A percentile compares a stretch with the other conserved stretches of the same genome.
These are phyloP conservation scores for Drosophila sp. DNA, from an alignment of 1,140 invertebrate species.

Conservation along the genomic window DNA sequence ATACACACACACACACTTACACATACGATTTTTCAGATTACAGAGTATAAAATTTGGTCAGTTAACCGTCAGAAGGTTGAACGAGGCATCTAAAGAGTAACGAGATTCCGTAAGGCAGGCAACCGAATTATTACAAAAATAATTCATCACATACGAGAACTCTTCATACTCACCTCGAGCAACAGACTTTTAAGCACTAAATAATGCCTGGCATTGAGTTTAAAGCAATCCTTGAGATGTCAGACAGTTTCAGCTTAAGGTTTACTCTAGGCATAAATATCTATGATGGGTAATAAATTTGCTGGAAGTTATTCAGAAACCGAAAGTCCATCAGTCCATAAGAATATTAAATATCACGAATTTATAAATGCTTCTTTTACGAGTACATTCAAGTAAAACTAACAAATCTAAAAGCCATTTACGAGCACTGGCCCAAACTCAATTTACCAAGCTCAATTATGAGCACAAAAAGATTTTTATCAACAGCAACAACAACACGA, in stretches of 20 bases:
- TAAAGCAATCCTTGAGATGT: constrained; percentile 9
- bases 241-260: constrained; percentile 9
- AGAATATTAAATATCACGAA: constrained; percentile 55
- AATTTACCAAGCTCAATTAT: constrained; percentile 58
- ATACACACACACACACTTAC: constrained; percentile 5
- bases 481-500: constrained; percentile 28
- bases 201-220: not conserved
- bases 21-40: constrained; percentile 1
- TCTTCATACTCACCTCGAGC: not conserved
- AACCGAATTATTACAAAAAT: constrained; percentile 4
- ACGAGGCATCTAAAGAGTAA: not conserved
- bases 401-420: constrained; percentile 51
- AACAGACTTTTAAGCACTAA: not conserved
- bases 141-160: constrained; percentile 15
- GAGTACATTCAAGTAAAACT: constrained; percentile 30
- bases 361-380: constrained; percentile 48
- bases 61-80: not conserved
- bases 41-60: constrained; percentile 2
- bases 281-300: constrained; percentile 39
- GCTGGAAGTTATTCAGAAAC: constrained; percentile 22
- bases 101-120: not conserved
- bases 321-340: constrained; percentile 1
- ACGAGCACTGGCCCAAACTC: constrained; percentile 26
- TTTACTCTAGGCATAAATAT: constrained; percentile 2
- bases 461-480: constrained; percentile 39